Evolutionary conservation across 2,888 invertebrate species (phyloP).

Genomic region (Smittia sp.): DNA sequence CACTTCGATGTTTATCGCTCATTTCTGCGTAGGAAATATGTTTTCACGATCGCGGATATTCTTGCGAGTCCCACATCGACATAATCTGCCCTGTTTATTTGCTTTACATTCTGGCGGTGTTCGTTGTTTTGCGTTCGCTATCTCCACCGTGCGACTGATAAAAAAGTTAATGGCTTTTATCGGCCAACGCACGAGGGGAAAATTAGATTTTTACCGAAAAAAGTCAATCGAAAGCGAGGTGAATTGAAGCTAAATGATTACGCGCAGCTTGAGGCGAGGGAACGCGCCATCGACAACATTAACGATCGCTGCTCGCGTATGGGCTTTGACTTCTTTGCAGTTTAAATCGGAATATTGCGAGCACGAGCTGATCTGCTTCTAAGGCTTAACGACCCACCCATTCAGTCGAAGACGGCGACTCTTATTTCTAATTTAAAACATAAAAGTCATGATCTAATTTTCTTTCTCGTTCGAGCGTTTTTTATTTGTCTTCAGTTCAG

Average conservation of each 20-base stretch:
- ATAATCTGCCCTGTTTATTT: background rate
- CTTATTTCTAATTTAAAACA: conserved; percentile 36
- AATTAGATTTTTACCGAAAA: background rate
- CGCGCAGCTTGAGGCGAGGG: conserved; percentile 28
- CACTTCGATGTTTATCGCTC: background rate
- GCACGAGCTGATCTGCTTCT: background rate
- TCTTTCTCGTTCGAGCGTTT: conserved; percentile 14
- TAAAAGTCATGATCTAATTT: conserved; percentile 38
- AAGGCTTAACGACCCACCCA: background rate
- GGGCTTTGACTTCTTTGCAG: background rate
- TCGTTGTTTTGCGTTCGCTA: background rate
- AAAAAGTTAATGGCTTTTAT: background rate
- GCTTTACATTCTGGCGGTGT: background rate
- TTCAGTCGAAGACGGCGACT: conserved; percentile 4
- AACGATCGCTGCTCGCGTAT: background rate
- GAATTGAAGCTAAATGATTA: conserved; percentile 15
- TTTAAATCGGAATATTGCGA: background rate
- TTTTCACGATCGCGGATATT: background rate
- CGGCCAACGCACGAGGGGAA: background rate
- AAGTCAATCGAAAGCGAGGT: conserved; percentile 9
- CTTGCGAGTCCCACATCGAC: background rate
- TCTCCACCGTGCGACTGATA: background rate
- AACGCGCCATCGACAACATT: conserved; percentile 33
- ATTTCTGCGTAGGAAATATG: background rate
- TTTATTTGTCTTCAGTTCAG: conserved; percentile 7